Percentiles rank a stretch among this genome's conserved stretches.
phyloP scores from a whole-genome alignment of 2,888 invertebrate genomes.

The Willowsia nigromaculata region DNA sequence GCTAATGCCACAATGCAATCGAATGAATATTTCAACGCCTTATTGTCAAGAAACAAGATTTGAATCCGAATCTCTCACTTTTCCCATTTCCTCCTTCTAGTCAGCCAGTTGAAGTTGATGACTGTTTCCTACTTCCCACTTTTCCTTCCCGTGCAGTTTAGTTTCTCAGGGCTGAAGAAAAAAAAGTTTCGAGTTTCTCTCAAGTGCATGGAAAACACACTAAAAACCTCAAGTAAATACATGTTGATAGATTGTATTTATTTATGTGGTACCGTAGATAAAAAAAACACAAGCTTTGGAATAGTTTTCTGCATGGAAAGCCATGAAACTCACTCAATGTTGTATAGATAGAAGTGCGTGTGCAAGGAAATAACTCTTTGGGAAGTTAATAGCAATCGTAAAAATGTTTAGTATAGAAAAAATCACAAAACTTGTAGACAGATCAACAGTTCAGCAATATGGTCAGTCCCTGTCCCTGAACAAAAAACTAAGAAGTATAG shows the following conservation, averaged over 20 bases:
- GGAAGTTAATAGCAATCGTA: constrained; percentile 12
- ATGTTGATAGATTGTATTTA: not conserved
- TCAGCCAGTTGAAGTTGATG: not conserved
- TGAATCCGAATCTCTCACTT: constrained; percentile 28
- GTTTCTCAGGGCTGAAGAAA: not conserved
- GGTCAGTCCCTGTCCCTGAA: not conserved
- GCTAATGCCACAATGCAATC: constrained; percentile 33
- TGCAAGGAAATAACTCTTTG: not conserved
- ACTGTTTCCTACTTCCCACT: not conserved
- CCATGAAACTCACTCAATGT: not conserved
- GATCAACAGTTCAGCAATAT: constrained; percentile 21
- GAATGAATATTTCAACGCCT: constrained; percentile 64
- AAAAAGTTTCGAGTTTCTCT: not conserved
- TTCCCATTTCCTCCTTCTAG: not conserved
- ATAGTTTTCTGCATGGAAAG: not conserved
- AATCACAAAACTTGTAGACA: not conserved
- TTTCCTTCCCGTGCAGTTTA: not conserved
- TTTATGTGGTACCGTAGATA: not conserved
- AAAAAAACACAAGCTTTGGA: not conserved
- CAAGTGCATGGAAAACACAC: not conserved
- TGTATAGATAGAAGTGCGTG: not conserved
- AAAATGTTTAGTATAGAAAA: constrained; percentile 23
- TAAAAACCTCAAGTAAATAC: constrained; percentile 7
- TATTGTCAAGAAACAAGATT: constrained; percentile 57
- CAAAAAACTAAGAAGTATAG: not conserved